phyloP scores from a whole-genome alignment of 2,797 vertebrate species.

The Ispidina picta region DNA sequence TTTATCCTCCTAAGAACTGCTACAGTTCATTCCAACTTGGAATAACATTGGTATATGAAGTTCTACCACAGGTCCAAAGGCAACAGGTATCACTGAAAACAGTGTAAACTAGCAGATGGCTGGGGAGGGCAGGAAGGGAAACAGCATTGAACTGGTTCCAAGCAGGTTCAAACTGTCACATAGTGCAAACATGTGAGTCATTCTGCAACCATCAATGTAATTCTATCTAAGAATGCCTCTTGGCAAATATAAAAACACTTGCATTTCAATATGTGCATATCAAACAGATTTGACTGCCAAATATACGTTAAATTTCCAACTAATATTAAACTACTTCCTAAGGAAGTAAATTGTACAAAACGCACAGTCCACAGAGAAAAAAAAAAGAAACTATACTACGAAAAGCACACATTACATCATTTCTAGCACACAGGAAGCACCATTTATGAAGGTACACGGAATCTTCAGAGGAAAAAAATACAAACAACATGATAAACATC shows the following conservation, averaged over 20 bases:
- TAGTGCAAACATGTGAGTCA: conserved; percentile 44
- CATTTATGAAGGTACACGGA: not conserved
- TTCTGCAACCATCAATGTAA: conserved; percentile 51
- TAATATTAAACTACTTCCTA: not conserved
- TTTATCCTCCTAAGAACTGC: not conserved
- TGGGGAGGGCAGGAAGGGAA: not conserved
- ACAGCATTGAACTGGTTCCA: conserved; percentile 24
- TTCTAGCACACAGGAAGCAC: not conserved
- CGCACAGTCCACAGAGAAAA: not conserved
- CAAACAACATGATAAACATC: not conserved
- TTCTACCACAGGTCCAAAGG: not conserved
- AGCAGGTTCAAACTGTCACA: conserved; percentile 68
- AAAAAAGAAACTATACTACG: not conserved
- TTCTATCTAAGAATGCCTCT: conserved; percentile 51
- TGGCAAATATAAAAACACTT: conserved; percentile 17
- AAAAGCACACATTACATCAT: not conserved
- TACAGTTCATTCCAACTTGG: not conserved
- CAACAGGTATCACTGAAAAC: conserved; percentile 41
- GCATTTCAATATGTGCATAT: not conserved
- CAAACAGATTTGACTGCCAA: not conserved
- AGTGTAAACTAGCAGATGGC: conserved; percentile 17
- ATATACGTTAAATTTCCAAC: not conserved
- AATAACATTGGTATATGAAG: not conserved
- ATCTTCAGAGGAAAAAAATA: not conserved
- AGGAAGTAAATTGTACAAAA: not conserved